A percentile compares a stretch with the other conserved stretches of the same genome.
Evolutionary conservation across 2,113 vertebrate species (phyloP).

Genomic region (Prietella phreatophila): DNA sequence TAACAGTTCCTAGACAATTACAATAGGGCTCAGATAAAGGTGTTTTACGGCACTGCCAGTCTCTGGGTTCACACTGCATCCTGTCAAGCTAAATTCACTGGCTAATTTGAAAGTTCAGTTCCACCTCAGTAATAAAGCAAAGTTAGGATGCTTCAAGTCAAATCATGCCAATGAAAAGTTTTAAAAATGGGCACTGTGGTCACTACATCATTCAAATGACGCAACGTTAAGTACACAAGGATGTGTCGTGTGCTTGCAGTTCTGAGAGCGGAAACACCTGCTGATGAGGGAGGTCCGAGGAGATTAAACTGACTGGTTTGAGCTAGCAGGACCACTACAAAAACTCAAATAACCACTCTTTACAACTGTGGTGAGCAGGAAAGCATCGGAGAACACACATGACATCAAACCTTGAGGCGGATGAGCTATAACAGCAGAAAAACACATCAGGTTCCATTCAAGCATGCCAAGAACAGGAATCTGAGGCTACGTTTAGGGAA

Average conservation of each 20-base stretch:
- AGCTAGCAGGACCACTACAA: neutral
- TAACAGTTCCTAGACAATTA: neutral
- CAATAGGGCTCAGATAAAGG: neutral
- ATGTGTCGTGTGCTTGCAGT: neutral
- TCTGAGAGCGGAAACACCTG: neutral
- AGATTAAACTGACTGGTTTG: neutral
- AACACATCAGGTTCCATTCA: neutral
- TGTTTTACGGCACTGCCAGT: neutral
- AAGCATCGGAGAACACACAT: neutral
- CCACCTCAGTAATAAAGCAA: neutral
- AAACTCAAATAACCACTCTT: neutral
- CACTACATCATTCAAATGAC: neutral
- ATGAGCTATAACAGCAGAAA: neutral
- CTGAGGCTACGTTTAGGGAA: neutral
- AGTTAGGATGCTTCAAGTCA: neutral
- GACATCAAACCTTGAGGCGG: neutral
- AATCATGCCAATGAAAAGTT: neutral
- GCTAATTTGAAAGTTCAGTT: slow-evolving; percentile 5
- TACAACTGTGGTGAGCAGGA: neutral
- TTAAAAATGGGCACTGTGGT: neutral
- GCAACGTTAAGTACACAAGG: neutral
- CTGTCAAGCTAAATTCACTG: neutral
- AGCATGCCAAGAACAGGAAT: neutral
- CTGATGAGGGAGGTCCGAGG: neutral
- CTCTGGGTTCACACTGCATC: neutral